Percentiles rank a stretch among this genome's conserved stretches.
phyloP scores from a whole-genome alignment of 2,113 vertebrate species.

The Gambusia holbrooki region DNA sequence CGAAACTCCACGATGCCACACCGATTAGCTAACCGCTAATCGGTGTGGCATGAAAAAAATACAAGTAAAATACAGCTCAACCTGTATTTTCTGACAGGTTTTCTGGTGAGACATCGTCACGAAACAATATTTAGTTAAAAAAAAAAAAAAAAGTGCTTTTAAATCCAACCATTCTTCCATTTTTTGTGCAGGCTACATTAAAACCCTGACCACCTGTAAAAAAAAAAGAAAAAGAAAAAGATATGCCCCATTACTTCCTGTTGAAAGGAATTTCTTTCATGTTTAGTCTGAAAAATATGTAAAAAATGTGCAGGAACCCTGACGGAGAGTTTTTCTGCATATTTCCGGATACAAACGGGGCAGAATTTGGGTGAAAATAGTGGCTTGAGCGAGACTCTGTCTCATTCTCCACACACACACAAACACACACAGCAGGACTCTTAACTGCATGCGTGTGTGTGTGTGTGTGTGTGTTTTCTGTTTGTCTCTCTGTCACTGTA shows the following conservation, averaged over 20 bases:
- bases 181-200: too few relatives aligned
- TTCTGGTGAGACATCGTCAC: neutral
- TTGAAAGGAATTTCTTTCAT: too few relatives aligned
- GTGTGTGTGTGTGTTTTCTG: neutral
- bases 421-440: neutral
- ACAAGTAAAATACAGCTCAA: too few relatives aligned
- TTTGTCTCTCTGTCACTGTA: constrained; percentile 19
- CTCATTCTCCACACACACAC: neutral
- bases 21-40: neutral
- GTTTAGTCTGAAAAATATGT: neutral
- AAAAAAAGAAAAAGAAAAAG: too few relatives aligned
- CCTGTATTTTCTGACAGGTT: neutral
- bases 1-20: neutral
- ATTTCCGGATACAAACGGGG: constrained; percentile 4
- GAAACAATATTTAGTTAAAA: neutral
- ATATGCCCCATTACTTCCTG: too few relatives aligned
- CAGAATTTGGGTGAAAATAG: neutral
- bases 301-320: neutral
- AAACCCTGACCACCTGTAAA: too few relatives aligned
- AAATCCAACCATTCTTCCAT: too few relatives aligned
- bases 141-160: neutral
- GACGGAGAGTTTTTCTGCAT: neutral
- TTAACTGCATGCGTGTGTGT: neutral
- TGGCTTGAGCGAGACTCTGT: too few relatives aligned
- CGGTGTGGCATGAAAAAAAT: too few relatives aligned